Conservation (phyloP, 1,140 invertebrate genomes). For the Scylla paramamosain region DNA sequence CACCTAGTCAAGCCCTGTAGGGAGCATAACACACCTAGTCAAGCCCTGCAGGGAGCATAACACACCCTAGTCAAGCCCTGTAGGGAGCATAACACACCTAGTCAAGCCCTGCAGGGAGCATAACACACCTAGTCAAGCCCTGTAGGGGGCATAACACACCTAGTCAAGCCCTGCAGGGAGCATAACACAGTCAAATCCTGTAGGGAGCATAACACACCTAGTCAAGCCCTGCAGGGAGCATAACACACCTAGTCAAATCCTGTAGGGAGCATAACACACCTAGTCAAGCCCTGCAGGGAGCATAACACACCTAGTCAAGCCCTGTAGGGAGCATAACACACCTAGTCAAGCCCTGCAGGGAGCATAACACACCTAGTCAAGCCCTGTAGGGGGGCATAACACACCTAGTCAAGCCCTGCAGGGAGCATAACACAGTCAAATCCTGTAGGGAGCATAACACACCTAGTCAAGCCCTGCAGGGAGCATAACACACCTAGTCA, state of each 20-base stretch:
- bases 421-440: not conserved
- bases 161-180: too few relatives aligned
- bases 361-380: too few relatives aligned
- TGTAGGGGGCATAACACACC: too few relatives aligned
- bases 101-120: too few relatives aligned
- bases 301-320: not conserved
- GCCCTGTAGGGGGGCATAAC: too few relatives aligned
- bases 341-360: too few relatives aligned
- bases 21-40: not conserved
- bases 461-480: too few relatives aligned
- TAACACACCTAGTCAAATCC: not conserved
- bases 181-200: not conserved
- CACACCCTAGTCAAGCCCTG: not conserved
- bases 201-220: not conserved
- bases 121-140: too few relatives aligned
- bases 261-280: not conserved
- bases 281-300: too few relatives aligned
- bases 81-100: not conserved
- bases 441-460: too few relatives aligned
- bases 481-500: too few relatives aligned
- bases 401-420: not conserved
- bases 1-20: not conserved
- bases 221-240: not conserved
- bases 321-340: too few relatives aligned
- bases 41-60: not conserved